Base-by-base conservation (phyloP, 2,888 invertebrate genomes). In the Ennomos erosarius region DNA sequence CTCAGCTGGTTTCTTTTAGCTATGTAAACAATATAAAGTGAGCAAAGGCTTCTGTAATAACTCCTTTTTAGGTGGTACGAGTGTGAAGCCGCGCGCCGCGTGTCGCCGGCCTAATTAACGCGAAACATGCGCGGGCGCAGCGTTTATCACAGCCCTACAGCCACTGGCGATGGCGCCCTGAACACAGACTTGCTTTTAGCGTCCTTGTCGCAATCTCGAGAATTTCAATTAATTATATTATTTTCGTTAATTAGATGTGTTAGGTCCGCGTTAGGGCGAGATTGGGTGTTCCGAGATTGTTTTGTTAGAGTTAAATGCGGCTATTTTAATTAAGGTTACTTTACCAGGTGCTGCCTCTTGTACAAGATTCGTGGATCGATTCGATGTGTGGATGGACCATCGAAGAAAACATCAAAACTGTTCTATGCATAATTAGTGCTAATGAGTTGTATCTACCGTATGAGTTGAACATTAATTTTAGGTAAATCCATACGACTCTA, bases 141-240 rank as follows among this genome's bases (percentile, higher is more conserved):
- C 82, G 82, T 84, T 83, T 87, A 83, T 85, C 87, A 85, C 81
- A 78, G 78, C 73, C 53, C 59, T 65, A 69, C 62, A 72, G 71
- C 76, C 73, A 74, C 77, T 73, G 76, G 70, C 74, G 69, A 76
- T 73, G 76, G 70, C 74, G 69, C 73, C 73, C 65, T 62, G 73
- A 81, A 89, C 89, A 90, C 84, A 75, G 81, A 86, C 83, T 86
- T 86, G 90, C 90, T 90, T 85, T 90, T 89, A 90, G 88, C 81
- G 85, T 75, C 78, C 82, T 76, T 87, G 88, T 88, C 79, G 77
- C 84, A 81, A 86, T 87, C 88, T 87, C 74, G 74, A 82, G 90
- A 89, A 91, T 91, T 87, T 84, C 82, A 81, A 87, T 87, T 88
- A 78, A 79, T 77, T 75, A 79, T 78, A 80, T 79, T 81, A 81